phyloP scores from a whole-genome alignment of 2,797 vertebrate species.

The Cossypha niveicapilla region DNA sequence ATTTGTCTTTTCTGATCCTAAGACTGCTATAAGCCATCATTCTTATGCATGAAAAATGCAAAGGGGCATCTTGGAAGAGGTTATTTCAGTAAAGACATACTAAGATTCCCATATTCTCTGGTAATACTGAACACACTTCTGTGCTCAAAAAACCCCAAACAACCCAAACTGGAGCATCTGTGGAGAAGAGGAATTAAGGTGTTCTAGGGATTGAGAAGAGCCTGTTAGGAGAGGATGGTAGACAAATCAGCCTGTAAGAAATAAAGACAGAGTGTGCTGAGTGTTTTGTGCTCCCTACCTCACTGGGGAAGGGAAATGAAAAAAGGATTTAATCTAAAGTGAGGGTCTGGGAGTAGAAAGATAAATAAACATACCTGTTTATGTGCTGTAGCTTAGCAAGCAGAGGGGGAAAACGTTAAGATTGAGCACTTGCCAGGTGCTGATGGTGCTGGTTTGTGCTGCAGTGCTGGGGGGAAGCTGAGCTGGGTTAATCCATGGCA shows the following conservation, averaged over 20 bases:
- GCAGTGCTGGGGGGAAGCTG: neutral
- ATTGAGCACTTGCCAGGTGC: neutral
- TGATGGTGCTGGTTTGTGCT: neutral
- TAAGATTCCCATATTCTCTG: neutral
- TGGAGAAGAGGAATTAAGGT: neutral
- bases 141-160: neutral
- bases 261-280: neutral
- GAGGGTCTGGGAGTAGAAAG: neutral
- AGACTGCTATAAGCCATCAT: neutral
- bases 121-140: neutral
- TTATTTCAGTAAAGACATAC: neutral
- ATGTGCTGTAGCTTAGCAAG: neutral
- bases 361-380: neutral
- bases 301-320: neutral
- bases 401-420: rapidly evolving
- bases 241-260: neutral
- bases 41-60: neutral
- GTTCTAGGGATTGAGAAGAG: neutral
- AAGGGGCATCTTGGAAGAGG: neutral
- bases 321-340: neutral
- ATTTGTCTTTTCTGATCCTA: neutral
- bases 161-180: neutral
- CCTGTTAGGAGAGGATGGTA: neutral
- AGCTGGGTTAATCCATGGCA: neutral
- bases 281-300: neutral